Percentiles rank a stretch among this genome's conserved stretches.
Evolutionary conservation across 2,888 invertebrate species (phyloP).

Genomic region (Coronaproctus castanopsis): DNA sequence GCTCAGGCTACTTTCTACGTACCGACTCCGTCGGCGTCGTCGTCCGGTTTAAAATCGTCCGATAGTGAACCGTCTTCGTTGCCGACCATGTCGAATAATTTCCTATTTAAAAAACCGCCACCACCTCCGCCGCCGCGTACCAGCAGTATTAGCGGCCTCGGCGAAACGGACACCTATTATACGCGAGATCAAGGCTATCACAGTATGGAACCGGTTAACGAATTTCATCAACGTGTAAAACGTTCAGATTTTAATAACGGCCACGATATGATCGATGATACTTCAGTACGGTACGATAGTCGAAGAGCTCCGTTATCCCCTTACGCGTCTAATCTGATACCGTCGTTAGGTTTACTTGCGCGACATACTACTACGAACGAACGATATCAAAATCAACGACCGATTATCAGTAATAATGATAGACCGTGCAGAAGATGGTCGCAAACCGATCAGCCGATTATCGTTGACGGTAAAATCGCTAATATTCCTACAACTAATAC

Average conservation of each 20-base stretch:
- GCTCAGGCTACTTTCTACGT: constrained; percentile 39
- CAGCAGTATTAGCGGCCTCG: neutral
- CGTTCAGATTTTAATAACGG: neutral
- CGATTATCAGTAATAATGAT: constrained; percentile 10
- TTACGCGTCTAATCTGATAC: neutral
- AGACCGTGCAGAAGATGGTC: constrained; percentile 19
- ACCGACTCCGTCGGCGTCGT: constrained; percentile 33
- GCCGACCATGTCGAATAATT: constrained; percentile 1
- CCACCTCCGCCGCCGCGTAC: neutral
- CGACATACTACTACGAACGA: neutral
- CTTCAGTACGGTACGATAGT: neutral
- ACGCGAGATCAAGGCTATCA: constrained; percentile 13
- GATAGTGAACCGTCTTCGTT: constrained; percentile 6
- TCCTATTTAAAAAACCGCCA: neutral
- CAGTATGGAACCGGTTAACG: constrained; percentile 12
- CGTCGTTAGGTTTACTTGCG: neutral
- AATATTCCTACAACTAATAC: neutral
- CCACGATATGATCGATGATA: neutral
- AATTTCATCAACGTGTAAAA: too few relatives aligned
- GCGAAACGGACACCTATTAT: neutral
- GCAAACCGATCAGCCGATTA: constrained; percentile 17
- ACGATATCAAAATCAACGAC: neutral
- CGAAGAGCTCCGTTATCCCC: neutral
- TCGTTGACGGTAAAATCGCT: constrained; percentile 8
- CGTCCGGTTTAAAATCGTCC: neutral